These are phyloP conservation scores for Galagoides demidoff DNA, from an alignment of 2,797 vertebrate species.

Conservation along the genomic window DNA sequence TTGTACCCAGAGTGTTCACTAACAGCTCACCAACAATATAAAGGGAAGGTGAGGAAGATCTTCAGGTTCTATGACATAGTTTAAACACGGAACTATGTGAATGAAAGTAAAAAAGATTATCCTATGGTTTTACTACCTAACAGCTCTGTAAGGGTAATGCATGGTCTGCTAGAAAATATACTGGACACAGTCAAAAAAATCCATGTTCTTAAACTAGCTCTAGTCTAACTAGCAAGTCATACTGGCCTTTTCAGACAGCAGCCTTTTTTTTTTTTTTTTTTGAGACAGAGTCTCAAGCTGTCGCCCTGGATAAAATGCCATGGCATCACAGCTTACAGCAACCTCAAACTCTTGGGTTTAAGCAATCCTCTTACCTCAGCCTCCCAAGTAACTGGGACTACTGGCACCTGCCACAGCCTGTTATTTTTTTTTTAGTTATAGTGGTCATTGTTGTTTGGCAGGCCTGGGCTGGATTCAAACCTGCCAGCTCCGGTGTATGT, in stretches of 20 bases:
- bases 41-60: not conserved
- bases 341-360: no score
- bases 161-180: slow-evolving; percentile 9
- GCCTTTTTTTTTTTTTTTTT: no score
- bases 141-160: not conserved
- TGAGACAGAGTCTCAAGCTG: no score
- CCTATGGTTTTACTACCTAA: slow-evolving; percentile 34
- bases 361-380: no score
- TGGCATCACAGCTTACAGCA: no score
- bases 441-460: no score
- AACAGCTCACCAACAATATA: not conserved
- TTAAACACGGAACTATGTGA: not conserved
- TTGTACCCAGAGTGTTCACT: not conserved
- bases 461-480: no score
- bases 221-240: slow-evolving; percentile 24
- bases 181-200: slow-evolving; percentile 1
- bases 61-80: slow-evolving; percentile 16
- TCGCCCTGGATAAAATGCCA: no score
- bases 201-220: slow-evolving; percentile 21
- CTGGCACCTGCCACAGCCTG: no score
- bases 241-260: slow-evolving; percentile 39
- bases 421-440: no score
- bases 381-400: no score
- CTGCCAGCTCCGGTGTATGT: no score
- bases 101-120: slow-evolving; percentile 32